Evolutionary conservation across 2,888 invertebrate species (phyloP).

Genomic region (Drosophila sordidula): DNA sequence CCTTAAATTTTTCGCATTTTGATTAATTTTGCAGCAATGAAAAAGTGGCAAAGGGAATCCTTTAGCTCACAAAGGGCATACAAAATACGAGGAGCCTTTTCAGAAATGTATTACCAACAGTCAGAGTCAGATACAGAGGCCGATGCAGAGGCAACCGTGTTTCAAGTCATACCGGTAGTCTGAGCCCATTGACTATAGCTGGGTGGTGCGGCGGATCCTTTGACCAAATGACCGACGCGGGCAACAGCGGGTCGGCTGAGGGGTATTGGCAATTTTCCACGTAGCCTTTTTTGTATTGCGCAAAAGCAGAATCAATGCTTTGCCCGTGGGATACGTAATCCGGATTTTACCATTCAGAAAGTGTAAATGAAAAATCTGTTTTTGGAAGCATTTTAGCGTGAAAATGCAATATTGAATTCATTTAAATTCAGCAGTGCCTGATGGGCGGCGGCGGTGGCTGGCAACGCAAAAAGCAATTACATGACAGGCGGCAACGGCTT

Average conservation of each 20-base stretch:
- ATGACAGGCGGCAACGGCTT: slow-evolving; percentile 48
- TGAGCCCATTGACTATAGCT: slow-evolving; percentile 26
- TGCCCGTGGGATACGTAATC: slow-evolving; percentile 83
- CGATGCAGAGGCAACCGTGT: slow-evolving; percentile 22
- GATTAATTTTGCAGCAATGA: slow-evolving; percentile 71
- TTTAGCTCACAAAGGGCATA: slow-evolving; percentile 75
- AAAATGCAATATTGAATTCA: slow-evolving; percentile 84
- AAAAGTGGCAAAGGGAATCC: slow-evolving; percentile 64
- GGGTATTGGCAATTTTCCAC: slow-evolving; percentile 32
- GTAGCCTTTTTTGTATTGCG: slow-evolving; percentile 48
- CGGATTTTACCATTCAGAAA: slow-evolving; percentile 83
- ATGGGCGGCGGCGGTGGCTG: slow-evolving; percentile 29
- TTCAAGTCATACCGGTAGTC: slow-evolving; percentile 43
- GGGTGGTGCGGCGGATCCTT: slow-evolving; percentile 51
- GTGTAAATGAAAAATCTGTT: slow-evolving; percentile 84
- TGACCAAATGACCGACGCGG: slow-evolving; percentile 47
- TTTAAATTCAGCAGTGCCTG: slow-evolving; percentile 74
- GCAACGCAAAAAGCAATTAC: slow-evolving; percentile 77
- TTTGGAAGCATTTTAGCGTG: slow-evolving; percentile 84
- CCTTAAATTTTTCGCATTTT: slow-evolving; percentile 78
- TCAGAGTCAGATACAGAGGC: slow-evolving; percentile 6
- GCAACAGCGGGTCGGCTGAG: slow-evolving; percentile 6
- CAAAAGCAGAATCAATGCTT: slow-evolving; percentile 77
- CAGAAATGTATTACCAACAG: slow-evolving; percentile 58
- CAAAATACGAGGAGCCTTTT: slow-evolving; percentile 72